These are phyloP conservation scores for Dufourea novaeangliae DNA, from an alignment of 1,140 invertebrate species.

Conservation along the genomic window DNA sequence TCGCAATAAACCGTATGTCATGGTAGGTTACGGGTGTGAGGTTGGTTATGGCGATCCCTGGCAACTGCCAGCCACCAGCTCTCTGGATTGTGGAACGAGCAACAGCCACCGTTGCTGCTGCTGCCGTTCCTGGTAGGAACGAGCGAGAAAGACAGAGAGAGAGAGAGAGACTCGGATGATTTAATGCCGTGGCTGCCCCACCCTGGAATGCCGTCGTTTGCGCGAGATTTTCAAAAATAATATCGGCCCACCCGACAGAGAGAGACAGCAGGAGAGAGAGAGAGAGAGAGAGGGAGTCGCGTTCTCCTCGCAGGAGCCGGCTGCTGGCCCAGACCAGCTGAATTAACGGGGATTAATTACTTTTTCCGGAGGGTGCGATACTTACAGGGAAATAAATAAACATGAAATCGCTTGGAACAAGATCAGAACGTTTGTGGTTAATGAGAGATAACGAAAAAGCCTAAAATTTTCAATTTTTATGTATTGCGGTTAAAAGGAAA, in stretches of 20 bases:
- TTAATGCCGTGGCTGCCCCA: slow-evolving; percentile 73
- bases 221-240: slow-evolving; percentile 78
- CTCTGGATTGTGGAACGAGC: slow-evolving; percentile 9
- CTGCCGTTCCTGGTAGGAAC: slow-evolving; percentile 41
- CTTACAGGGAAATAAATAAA: background rate
- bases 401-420: background rate
- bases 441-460: no score
- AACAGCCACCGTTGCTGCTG: slow-evolving; percentile 57
- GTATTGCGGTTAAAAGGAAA: no score
- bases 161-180: slow-evolving; percentile 52
- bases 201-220: slow-evolving; percentile 80
- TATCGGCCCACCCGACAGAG: slow-evolving; percentile 67
- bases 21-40: slow-evolving; percentile 75
- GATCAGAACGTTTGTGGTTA: background rate
- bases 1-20: slow-evolving; percentile 80
- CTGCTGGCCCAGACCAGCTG: no score
- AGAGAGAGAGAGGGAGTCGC: slow-evolving; percentile 22
- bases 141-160: slow-evolving; percentile 32
- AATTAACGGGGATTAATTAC: slow-evolving; percentile 18
- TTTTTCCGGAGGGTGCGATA: background rate
- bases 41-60: slow-evolving; percentile 77
- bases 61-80: slow-evolving; percentile 73
- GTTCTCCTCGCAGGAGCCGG: no score
- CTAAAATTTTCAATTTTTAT: no score
- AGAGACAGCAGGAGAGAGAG: slow-evolving; percentile 10